Evolutionary conservation across 1,140 invertebrate genomes (phyloP).

Genomic region (Drosophila parvula): DNA sequence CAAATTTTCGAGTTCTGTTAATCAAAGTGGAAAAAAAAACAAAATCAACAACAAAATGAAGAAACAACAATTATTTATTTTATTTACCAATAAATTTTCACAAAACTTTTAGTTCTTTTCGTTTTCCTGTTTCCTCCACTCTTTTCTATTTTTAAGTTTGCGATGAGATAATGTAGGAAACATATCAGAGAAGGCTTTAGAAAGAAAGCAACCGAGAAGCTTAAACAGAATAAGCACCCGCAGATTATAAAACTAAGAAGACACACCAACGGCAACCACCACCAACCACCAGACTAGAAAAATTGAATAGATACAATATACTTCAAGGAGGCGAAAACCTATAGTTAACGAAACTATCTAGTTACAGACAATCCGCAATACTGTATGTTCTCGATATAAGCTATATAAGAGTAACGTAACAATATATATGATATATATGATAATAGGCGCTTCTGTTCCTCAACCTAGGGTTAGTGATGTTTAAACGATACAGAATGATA

Average conservation of each 20-base stretch:
- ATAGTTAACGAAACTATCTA: conserved; percentile 75
- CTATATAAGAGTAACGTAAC: conserved; percentile 28
- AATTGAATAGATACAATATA: conserved; percentile 51
- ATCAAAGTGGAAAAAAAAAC: conserved; percentile 49
- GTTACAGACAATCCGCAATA: conserved; percentile 73
- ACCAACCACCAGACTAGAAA: conserved; percentile 46
- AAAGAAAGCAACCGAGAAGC: conserved; percentile 26
- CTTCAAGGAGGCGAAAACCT: conserved; percentile 30
- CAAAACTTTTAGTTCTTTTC: conserved; percentile 38
- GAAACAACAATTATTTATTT: conserved; percentile 64
- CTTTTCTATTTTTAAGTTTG: neutral
- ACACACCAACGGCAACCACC: conserved; percentile 63
- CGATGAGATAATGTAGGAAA: conserved; percentile 29
- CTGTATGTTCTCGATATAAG: conserved; percentile 41
- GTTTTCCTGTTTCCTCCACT: neutral
- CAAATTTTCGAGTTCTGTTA: conserved; percentile 72
- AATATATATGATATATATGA: conserved; percentile 19
- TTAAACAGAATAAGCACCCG: conserved; percentile 60
- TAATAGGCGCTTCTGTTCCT: conserved; percentile 74
- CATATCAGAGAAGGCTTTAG: conserved; percentile 33
- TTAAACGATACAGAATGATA: conserved; percentile 36
- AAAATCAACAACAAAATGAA: conserved; percentile 33
- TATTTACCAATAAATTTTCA: conserved; percentile 75
- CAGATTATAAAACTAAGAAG: conserved; percentile 50
- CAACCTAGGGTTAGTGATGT: conserved; percentile 70